A percentile compares a stretch with the other conserved stretches of the same genome.
Evolutionary conservation across 2,888 invertebrate species (phyloP).

Genomic region (Diarsia dahlii): DNA sequence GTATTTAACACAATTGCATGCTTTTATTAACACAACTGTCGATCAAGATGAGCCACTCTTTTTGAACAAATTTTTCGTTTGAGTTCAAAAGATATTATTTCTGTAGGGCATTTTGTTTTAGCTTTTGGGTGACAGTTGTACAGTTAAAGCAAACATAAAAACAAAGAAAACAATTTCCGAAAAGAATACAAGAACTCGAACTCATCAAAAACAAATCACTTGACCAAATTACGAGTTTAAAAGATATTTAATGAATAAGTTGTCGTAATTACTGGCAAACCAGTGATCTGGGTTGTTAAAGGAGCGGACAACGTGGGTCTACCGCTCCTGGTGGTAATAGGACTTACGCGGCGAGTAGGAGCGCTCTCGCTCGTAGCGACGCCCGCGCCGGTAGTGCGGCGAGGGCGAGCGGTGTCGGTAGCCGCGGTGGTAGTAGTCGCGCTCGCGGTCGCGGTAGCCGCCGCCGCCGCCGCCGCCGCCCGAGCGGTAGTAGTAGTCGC

Average conservation of each 20-base stretch:
- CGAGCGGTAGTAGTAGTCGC: conserved; percentile 84
- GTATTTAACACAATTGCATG: neutral
- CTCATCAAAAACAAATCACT: neutral
- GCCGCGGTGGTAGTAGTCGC: conserved; percentile 89
- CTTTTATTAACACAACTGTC: neutral
- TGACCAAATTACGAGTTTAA: conserved; percentile 33
- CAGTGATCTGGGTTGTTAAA: conserved; percentile 26
- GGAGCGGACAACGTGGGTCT: conserved; percentile 46
- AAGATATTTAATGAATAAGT: neutral
- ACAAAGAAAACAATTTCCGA: neutral
- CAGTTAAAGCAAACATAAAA: neutral
- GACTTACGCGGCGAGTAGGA: conserved; percentile 96
- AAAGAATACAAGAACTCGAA: neutral
- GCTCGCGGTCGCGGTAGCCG: conserved; percentile 90
- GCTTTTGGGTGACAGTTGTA: neutral
- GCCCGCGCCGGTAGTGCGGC: conserved; percentile 92
- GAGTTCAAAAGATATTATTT: neutral
- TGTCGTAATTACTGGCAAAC: conserved; percentile 42
- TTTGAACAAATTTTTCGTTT: neutral
- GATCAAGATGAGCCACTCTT: neutral
- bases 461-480: conserved; percentile 89
- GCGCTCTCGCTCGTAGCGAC: conserved; percentile 94
- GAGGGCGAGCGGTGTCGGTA: conserved; percentile 93
- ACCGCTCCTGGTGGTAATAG: conserved; percentile 76
- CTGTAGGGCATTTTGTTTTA: neutral